Conservation (phyloP, 2,797 vertebrate species). For the Rhinoraja longicauda region DNA sequence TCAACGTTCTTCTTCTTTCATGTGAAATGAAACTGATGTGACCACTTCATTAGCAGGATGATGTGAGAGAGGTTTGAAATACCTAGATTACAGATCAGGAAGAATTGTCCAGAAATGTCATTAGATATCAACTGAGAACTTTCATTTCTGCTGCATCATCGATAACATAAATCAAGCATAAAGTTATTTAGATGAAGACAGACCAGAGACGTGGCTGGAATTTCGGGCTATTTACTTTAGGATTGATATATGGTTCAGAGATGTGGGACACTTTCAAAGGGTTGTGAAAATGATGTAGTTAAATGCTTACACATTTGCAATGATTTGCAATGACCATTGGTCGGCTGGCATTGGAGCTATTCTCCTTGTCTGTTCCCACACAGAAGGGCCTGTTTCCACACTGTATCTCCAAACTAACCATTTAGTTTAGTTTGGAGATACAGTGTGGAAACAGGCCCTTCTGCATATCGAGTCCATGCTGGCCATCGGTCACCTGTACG, state of each 20-base stretch:
- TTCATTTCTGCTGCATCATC: neutral
- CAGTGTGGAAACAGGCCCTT: too few relatives aligned
- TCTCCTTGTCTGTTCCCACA: too few relatives aligned
- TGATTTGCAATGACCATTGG: too few relatives aligned
- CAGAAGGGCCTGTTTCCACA: too few relatives aligned
- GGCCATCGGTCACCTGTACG: too few relatives aligned
- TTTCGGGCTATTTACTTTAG: neutral
- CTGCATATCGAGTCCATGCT: too few relatives aligned
- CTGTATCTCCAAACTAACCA: too few relatives aligned
- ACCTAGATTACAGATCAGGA: neutral
- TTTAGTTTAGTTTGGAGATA: too few relatives aligned
- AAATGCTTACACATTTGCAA: neutral
- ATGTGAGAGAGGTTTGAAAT: neutral
- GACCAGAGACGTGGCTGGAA: neutral
- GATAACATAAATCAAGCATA: neutral
- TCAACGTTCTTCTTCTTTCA: neutral
- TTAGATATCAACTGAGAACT: neutral
- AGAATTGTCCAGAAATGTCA: neutral
- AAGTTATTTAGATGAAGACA: constrained; percentile 11
- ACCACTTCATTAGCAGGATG: neutral
- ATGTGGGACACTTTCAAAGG: neutral
- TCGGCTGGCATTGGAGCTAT: neutral
- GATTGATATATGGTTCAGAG: neutral
- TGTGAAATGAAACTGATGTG: constrained; percentile 13
- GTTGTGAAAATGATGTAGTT: neutral